phyloP scores from a whole-genome alignment of 2,113 vertebrate species.

The Nasalis larvatus region DNA sequence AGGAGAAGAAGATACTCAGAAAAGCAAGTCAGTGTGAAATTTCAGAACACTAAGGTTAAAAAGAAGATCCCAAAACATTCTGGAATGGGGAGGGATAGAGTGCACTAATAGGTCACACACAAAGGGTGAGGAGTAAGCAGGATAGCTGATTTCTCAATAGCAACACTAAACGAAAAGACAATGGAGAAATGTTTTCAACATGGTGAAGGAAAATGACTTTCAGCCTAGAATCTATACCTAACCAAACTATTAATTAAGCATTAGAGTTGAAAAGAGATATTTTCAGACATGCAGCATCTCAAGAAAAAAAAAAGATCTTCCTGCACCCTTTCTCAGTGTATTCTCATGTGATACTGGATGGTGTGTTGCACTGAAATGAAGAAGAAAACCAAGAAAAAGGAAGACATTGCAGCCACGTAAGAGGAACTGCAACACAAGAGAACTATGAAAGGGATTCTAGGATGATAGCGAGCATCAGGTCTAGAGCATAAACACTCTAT shows the following conservation, averaged over 20 bases:
- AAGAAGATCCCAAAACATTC: not conserved
- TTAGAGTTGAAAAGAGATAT: not conserved
- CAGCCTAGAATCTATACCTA: not conserved
- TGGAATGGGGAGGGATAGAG: not conserved
- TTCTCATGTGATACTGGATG: not conserved
- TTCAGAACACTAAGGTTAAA: not conserved
- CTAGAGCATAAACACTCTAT: not conserved
- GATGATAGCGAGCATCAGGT: rapidly evolving
- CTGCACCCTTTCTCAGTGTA: not conserved
- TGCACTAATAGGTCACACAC: not conserved
- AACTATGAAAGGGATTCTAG: not conserved
- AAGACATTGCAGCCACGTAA: not conserved
- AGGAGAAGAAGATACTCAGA: not conserved
- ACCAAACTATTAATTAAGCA: not conserved
- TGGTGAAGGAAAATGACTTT: not conserved
- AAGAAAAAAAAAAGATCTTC: not conserved
- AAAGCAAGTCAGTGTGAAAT: not conserved
- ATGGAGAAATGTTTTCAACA: not conserved
- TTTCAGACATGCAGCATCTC: not conserved
- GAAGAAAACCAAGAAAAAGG: not conserved
- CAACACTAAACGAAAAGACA: not conserved
- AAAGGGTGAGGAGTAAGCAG: not conserved
- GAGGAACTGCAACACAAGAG: not conserved
- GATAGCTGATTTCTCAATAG: not conserved
- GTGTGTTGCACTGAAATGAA: not conserved